Conservation (phyloP, 2,888 invertebrate genomes). For the Eurois occulta region DNA sequence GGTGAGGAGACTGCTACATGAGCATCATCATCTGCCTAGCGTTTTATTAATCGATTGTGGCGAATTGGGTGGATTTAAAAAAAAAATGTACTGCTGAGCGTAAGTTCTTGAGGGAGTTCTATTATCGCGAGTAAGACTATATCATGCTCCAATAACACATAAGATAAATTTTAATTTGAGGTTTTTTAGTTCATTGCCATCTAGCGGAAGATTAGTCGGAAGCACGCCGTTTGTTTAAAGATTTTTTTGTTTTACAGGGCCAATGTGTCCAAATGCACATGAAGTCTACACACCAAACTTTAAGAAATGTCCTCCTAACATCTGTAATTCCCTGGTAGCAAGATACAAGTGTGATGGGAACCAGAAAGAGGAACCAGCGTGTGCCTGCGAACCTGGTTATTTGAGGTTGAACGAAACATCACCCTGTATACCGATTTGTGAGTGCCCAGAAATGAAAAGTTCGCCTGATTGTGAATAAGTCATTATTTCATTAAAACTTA, state of each 20-base stretch:
- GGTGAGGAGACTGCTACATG: conserved; percentile 26
- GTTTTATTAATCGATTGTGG: neutral
- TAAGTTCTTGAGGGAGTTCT: neutral
- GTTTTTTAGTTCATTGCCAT: neutral
- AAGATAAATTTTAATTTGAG: neutral
- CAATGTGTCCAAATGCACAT: conserved; percentile 34
- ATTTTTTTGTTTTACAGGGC: conserved; percentile 24
- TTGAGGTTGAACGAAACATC: conserved; percentile 57
- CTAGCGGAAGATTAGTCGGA: neutral
- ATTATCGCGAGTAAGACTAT: neutral
- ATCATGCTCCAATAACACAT: neutral
- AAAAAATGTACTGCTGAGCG: neutral
- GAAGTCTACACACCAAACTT: conserved; percentile 35
- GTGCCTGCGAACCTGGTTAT: conserved; percentile 70
- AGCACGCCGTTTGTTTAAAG: neutral
- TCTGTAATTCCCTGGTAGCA: conserved; percentile 61
- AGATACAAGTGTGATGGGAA: conserved; percentile 56
- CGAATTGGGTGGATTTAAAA: neutral
- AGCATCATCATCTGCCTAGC: neutral
- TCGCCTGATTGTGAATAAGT: conserved; percentile 36
- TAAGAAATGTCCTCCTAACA: conserved; percentile 60
- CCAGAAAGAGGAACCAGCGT: conserved; percentile 61
- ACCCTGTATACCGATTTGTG: conserved; percentile 68
- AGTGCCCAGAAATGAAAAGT: conserved; percentile 56
- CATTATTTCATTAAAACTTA: conserved; percentile 8